Evolutionary conservation across 2,797 vertebrate genomes (phyloP).

Genomic region (Gymnocypris eckloni): DNA sequence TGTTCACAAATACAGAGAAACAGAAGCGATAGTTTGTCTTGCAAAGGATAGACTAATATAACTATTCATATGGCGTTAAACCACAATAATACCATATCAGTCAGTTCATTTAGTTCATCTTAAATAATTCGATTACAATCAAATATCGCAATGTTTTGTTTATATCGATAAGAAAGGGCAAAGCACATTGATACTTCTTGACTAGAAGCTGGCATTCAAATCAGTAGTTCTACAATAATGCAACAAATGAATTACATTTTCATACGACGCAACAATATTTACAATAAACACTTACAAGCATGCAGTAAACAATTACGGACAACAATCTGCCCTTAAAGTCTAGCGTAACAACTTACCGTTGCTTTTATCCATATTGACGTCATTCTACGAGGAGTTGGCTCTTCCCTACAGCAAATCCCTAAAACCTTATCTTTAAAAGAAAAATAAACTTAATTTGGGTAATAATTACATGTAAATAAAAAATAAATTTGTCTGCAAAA

Average conservation of each 20-base stretch:
- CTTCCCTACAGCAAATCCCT: background rate
- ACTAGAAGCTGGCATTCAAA: background rate
- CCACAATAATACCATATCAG: background rate
- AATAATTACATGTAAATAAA: background rate
- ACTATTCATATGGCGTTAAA: background rate
- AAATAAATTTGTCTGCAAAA: background rate
- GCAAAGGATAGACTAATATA: background rate
- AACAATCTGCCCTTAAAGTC: constrained; percentile 26
- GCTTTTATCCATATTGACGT: constrained; percentile 36
- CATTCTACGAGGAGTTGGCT: constrained; percentile 9
- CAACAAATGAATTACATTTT: background rate
- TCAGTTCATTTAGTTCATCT: background rate
- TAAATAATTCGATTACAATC: background rate
- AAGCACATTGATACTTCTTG: background rate
- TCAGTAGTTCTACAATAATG: background rate
- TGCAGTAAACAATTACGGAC: background rate
- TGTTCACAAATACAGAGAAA: background rate
- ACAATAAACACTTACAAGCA: background rate
- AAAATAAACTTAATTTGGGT: background rate
- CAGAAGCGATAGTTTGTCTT: background rate
- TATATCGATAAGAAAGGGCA: background rate
- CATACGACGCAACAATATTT: background rate
- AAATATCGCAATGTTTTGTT: background rate
- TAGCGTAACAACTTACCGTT: constrained; percentile 30
- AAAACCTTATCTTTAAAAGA: background rate